Evolutionary conservation across 2,797 vertebrate species (phyloP).

Genomic region (Sebastes itinus): DNA sequence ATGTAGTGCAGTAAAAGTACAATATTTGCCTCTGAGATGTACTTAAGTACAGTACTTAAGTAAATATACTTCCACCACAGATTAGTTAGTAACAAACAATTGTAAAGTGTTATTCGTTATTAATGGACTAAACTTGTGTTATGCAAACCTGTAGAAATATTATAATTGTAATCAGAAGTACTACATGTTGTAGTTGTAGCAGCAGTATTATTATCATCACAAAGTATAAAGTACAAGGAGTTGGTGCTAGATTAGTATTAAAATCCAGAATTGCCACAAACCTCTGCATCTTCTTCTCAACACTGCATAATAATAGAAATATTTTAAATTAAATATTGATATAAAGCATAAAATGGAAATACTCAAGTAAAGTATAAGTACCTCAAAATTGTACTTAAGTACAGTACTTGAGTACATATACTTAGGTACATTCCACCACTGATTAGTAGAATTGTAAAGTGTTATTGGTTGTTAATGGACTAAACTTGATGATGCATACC

Average conservation of each 20-base stretch:
- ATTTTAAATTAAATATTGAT: neutral
- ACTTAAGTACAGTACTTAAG: too few species aligned
- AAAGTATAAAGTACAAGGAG: too few species aligned
- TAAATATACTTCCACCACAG: too few species aligned
- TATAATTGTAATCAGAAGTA: neutral
- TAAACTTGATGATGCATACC: neutral
- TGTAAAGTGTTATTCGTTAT: neutral
- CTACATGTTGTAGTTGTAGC: neutral
- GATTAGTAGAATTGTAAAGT: neutral
- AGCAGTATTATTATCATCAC: neutral
- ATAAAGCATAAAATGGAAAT: neutral
- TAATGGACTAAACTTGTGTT: neutral
- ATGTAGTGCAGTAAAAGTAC: too few species aligned
- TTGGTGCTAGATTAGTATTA: neutral
- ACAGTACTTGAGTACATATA: neutral
- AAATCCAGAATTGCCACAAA: neutral
- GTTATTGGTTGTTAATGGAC: neutral
- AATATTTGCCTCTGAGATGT: too few species aligned
- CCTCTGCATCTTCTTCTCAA: neutral
- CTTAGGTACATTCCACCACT: neutral
- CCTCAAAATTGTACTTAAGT: neutral
- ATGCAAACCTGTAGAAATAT: neutral
- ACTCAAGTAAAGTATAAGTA: neutral
- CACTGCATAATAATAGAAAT: neutral
- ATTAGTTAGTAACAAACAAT: too few species aligned